Conservation (phyloP, 92 coral and sea anemone genomes). For the Palythoa grandiflora region DNA sequence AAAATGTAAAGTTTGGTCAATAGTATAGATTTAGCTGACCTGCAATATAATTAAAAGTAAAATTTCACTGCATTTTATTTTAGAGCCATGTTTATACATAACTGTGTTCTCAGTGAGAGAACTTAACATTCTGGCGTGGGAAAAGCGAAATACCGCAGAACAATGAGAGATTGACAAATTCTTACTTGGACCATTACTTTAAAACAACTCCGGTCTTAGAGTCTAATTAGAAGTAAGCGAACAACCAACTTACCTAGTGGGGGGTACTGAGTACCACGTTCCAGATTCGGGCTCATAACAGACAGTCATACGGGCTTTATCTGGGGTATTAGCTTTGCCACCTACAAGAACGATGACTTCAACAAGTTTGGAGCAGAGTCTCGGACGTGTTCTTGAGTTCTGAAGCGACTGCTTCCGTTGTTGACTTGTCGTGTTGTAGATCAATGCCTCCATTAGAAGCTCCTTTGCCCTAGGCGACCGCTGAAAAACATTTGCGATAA, state of each 20-base stretch:
- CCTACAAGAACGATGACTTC: slow-evolving; percentile 87
- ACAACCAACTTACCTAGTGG: slow-evolving; percentile 65
- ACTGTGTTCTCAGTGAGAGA: too few species aligned
- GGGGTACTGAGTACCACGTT: slow-evolving; percentile 74
- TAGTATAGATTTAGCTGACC: too few species aligned
- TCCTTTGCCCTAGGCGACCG: slow-evolving; percentile 89
- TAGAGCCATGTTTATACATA: too few species aligned
- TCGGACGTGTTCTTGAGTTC: slow-evolving; percentile 76
- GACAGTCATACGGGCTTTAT: slow-evolving; percentile 70
- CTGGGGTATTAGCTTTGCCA: slow-evolving; percentile 67
- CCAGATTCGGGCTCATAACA: slow-evolving; percentile 76
- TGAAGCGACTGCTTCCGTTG: slow-evolving; percentile 45
- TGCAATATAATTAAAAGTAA: too few species aligned
- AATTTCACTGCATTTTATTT: too few species aligned
- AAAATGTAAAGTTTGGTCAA: too few species aligned
- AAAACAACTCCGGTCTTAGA: too few species aligned
- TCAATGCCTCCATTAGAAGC: slow-evolving; percentile 80
- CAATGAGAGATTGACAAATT: too few species aligned
- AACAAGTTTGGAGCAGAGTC: slow-evolving; percentile 73
- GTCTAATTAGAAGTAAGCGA: too few species aligned
- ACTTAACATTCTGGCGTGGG: too few species aligned
- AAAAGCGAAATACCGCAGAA: too few species aligned
- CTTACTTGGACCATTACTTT: too few species aligned
- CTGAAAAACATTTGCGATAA: slow-evolving; percentile 37
- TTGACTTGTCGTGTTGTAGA: slow-evolving; percentile 63